phyloP scores from a whole-genome alignment of 2,888 invertebrate genomes.

The Leptinotarsa haldemani region DNA sequence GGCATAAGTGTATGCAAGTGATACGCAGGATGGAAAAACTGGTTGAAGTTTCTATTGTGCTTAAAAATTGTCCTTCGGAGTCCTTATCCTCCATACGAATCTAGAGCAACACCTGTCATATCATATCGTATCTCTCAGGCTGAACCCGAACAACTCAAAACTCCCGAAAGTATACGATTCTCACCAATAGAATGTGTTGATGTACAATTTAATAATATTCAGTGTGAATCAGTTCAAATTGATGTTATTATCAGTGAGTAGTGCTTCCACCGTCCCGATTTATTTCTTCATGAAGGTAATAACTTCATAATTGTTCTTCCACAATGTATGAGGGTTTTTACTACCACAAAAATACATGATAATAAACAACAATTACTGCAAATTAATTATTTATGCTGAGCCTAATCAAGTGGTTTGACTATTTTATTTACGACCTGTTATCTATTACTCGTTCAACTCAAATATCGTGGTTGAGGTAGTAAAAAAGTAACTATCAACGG shows the following conservation, averaged over 20 bases:
- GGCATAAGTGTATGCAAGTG: neutral
- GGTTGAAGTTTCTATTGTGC: no score
- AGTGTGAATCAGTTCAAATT: no score
- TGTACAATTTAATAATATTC: no score
- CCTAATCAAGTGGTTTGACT: constrained; percentile 37
- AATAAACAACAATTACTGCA: constrained; percentile 43
- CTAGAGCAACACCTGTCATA: no score
- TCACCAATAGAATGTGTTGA: no score
- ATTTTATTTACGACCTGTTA: constrained; percentile 37
- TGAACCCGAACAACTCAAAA: no score
- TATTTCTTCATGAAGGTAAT: neutral
- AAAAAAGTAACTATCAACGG: constrained; percentile 31
- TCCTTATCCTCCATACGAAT: no score
- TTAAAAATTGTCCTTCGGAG: no score
- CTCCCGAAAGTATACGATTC: no score
- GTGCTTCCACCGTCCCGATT: no score
- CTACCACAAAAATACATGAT: constrained; percentile 25
- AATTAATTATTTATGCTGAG: constrained; percentile 40
- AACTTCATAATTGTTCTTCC: neutral
- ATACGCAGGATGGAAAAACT: neutral
- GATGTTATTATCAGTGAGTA: no score
- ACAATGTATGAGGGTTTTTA: neutral
- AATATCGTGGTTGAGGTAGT: constrained; percentile 6
- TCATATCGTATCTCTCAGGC: no score
- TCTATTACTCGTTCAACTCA: constrained; percentile 30